These are phyloP conservation scores for Alectoris magna DNA, from an alignment of 2,797 vertebrate species.

Conservation along the genomic window DNA sequence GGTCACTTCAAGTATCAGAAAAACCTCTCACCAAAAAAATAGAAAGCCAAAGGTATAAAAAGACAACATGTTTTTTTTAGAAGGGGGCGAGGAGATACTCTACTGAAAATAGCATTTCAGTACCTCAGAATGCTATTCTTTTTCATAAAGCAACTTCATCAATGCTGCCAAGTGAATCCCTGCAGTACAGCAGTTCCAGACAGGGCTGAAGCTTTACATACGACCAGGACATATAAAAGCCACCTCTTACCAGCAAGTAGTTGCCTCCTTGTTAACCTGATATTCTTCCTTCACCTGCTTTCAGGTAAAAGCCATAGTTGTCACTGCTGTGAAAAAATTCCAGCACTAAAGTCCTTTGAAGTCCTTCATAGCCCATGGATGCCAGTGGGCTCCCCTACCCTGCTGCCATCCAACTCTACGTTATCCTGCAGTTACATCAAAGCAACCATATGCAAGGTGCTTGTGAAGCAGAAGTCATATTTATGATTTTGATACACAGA, in stretches of 20 bases:
- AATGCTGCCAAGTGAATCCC: rapidly evolving
- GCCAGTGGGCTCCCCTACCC: rapidly evolving
- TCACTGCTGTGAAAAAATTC: neutral
- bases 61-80: neutral
- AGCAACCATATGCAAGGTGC: neutral
- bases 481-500: neutral
- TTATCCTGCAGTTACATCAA: neutral
- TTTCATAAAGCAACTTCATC: neutral
- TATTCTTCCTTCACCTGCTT: neutral
- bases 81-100: rapidly evolving
- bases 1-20: neutral
- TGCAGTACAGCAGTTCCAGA: neutral
- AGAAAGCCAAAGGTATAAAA: neutral
- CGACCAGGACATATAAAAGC: neutral
- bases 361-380: rapidly evolving
- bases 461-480: neutral
- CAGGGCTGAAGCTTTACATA: neutral
- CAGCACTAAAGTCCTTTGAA: neutral
- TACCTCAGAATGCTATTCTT: neutral
- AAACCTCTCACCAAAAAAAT: neutral
- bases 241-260: neutral
- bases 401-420: neutral
- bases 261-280: neutral
- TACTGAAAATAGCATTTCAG: neutral
- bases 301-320: neutral